Evolutionary conservation across 2,113 vertebrate genomes (phyloP).

Genomic region (Hucho hucho): DNA sequence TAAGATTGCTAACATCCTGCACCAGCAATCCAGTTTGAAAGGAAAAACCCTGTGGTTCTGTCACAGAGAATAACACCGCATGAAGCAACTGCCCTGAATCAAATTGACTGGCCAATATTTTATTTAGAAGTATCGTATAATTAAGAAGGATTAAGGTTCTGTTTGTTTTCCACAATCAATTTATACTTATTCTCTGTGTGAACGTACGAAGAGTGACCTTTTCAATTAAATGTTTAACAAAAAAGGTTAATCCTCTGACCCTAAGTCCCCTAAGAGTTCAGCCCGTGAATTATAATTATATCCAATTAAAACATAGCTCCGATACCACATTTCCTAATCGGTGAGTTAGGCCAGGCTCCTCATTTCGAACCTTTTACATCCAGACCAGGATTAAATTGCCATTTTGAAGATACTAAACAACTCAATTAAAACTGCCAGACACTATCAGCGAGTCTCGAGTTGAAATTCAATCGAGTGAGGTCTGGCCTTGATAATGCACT

Average conservation of each 20-base stretch:
- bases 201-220: background rate
- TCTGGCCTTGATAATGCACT: constrained; percentile 12
- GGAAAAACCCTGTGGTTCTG: constrained; percentile 15
- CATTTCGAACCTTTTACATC: constrained; percentile 23
- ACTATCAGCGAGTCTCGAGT: constrained; percentile 19
- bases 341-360: constrained; percentile 17
- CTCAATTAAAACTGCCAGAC: constrained; percentile 51
- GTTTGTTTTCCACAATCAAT: background rate
- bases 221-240: constrained; percentile 27
- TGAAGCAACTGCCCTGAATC: constrained; percentile 33
- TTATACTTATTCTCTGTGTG: background rate
- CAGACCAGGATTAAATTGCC: constrained; percentile 45
- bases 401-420: constrained; percentile 54
- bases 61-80: constrained; percentile 17
- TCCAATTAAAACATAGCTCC: constrained; percentile 45
- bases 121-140: background rate
- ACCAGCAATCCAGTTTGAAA: constrained; percentile 31
- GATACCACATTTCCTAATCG: constrained; percentile 22
- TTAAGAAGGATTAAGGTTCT: background rate
- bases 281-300: constrained; percentile 50
- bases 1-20: constrained; percentile 59
- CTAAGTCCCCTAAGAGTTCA: constrained; percentile 19
- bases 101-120: constrained; percentile 40
- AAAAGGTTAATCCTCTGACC: constrained; percentile 28
- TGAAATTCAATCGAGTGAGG: constrained; percentile 27